phyloP scores from a whole-genome alignment of 2,888 invertebrate species.

The Thera britannica region DNA sequence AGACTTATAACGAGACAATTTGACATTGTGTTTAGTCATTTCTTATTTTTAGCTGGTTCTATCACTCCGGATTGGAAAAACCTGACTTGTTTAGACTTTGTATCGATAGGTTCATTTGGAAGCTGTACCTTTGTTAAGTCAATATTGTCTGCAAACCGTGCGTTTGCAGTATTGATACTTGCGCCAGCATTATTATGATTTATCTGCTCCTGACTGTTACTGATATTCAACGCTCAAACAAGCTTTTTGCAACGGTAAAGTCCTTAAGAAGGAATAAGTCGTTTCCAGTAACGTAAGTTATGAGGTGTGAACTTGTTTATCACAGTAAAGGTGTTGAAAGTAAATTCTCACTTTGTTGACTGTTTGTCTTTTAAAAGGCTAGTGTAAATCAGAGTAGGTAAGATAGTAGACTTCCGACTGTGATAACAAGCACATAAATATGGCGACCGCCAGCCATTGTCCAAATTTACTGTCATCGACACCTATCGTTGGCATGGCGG shows the following conservation, averaged over 20 bases:
- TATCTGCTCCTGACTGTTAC: slow-evolving; percentile 19
- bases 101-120: slow-evolving; percentile 30
- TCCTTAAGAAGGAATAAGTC: slow-evolving; percentile 16
- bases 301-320: slow-evolving; percentile 56
- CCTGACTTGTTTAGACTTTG: slow-evolving; percentile 60
- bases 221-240: slow-evolving; percentile 1
- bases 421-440: slow-evolving; percentile 81
- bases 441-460: slow-evolving; percentile 69
- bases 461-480: slow-evolving; percentile 70
- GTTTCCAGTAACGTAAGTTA: slow-evolving; percentile 25
- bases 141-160: slow-evolving; percentile 32
- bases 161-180: slow-evolving; percentile 33
- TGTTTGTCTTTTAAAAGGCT: slow-evolving; percentile 66
- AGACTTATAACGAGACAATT: slow-evolving; percentile 78
- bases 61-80: slow-evolving; percentile 62
- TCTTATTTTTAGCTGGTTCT: slow-evolving; percentile 73
- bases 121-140: slow-evolving; percentile 32
- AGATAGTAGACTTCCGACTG: slow-evolving; percentile 65
- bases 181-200: slow-evolving; percentile 28
- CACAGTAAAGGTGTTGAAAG: slow-evolving; percentile 62
- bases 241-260: slow-evolving; percentile 12
- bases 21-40: slow-evolving; percentile 76
- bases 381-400: slow-evolving; percentile 73
- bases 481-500: slow-evolving; percentile 56
- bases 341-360: slow-evolving; percentile 66